Evolutionary conservation across 2,888 invertebrate species (phyloP).

Genomic region (Acrobasis repandana): DNA sequence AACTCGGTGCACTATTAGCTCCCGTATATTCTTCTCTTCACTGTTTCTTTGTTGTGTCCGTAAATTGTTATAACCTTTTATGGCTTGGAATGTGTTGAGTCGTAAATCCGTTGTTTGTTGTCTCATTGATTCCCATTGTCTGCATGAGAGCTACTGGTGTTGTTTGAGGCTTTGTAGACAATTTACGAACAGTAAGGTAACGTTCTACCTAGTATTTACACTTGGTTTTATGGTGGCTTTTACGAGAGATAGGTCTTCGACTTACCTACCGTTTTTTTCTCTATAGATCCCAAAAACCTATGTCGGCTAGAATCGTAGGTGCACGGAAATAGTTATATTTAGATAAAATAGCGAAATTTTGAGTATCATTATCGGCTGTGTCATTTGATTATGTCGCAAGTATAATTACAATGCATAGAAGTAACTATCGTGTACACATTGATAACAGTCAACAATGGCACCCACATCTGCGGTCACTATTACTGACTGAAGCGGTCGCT

Average conservation of each 20-base stretch:
- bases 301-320: not conserved
- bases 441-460: conserved; percentile 7
- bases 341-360: conserved; percentile 9
- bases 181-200: not conserved
- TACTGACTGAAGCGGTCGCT: not conserved
- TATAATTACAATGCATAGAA: conserved; percentile 13
- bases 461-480: not conserved
- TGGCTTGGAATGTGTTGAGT: conserved; percentile 67
- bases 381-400: not conserved
- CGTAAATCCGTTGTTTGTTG: conserved; percentile 66
- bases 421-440: conserved; percentile 6
- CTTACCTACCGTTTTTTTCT: too few relatives aligned
- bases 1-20: conserved; percentile 68
- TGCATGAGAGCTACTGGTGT: conserved; percentile 56
- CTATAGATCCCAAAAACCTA: not conserved
- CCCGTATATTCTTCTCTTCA: conserved; percentile 54
- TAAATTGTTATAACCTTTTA: conserved; percentile 77
- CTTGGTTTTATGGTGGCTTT: not conserved
- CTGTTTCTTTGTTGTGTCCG: conserved; percentile 74
- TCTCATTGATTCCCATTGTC: conserved; percentile 66
- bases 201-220: not conserved
- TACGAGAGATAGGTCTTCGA: too few relatives aligned
- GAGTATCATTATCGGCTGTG: conserved; percentile 9
- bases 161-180: conserved; percentile 1
- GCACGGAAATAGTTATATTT: conserved; percentile 1